These are phyloP conservation scores for Ranitomeya variabilis DNA, from an alignment of 2,113 vertebrate species.

Conservation along the genomic window DNA sequence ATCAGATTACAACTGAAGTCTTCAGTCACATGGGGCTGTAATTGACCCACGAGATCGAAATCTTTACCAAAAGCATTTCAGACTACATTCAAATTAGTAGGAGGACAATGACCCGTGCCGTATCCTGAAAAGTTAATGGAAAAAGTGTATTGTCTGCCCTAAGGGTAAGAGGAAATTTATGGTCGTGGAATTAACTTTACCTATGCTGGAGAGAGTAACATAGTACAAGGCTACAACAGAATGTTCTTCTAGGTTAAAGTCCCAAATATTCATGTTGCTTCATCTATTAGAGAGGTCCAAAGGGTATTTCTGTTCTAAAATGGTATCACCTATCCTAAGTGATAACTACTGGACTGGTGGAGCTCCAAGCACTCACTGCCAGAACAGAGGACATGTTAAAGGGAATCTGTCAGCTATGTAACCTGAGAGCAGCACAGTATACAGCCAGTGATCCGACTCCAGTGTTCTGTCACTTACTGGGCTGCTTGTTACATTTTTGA, in stretches of 20 bases:
- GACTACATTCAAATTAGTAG: conserved; percentile 19
- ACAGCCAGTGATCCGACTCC: no score
- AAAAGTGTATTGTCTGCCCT: conserved; percentile 50
- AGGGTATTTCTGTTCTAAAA: no score
- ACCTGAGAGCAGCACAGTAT: no score
- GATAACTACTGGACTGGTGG: no score
- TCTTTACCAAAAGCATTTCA: conserved; percentile 32
- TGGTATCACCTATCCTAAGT: no score
- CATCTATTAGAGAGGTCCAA: neutral
- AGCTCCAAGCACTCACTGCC: no score
- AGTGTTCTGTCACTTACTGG: no score
- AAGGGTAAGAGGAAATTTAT: conserved; percentile 12
- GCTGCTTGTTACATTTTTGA: no score
- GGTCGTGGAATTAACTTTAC: neutral
- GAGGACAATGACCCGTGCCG: conserved; percentile 13
- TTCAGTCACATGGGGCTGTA: conserved; percentile 33
- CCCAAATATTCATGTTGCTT: neutral
- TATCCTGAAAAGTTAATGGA: conserved; percentile 62
- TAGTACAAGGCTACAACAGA: neutral
- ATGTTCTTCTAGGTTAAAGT: neutral
- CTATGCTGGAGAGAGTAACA: neutral
- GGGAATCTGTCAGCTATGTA: no score
- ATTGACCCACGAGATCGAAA: conserved; percentile 19
- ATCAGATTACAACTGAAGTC: conserved; percentile 25
- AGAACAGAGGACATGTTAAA: no score